A percentile compares a stretch with the other conserved stretches of the same genome.
Conservation (phyloP, 2,888 invertebrate genomes). For the Mythimna lalbum region DNA sequence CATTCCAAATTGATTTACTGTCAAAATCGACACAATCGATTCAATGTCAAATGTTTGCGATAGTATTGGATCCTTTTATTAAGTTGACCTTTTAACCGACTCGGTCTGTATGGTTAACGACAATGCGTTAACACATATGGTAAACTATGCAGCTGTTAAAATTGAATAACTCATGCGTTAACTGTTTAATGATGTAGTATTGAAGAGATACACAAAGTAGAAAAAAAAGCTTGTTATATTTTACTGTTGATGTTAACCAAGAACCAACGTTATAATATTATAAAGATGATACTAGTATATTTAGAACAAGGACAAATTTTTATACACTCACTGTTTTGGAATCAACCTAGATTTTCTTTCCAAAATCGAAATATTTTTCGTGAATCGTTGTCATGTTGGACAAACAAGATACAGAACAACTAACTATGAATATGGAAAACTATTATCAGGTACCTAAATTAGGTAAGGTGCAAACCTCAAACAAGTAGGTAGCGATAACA, state of each 20-base stretch:
- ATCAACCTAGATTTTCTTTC: background rate
- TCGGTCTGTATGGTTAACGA: slow-evolving; percentile 70
- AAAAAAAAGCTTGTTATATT: slow-evolving; percentile 29
- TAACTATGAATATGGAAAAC: slow-evolving; percentile 20
- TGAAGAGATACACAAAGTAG: slow-evolving; percentile 50
- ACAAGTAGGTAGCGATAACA: slow-evolving; percentile 46
- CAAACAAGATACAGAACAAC: background rate
- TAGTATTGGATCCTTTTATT: slow-evolving; percentile 80
- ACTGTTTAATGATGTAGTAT: slow-evolving; percentile 60
- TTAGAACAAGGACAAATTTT: background rate
- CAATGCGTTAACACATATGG: slow-evolving; percentile 74
- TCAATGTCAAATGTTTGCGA: slow-evolving; percentile 85
- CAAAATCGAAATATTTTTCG: background rate
- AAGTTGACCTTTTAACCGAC: slow-evolving; percentile 78
- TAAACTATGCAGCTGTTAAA: slow-evolving; percentile 70
- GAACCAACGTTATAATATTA: background rate
- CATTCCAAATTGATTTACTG: slow-evolving; percentile 86
- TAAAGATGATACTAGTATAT: no score
- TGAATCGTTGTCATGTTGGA: background rate
- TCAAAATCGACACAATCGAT: slow-evolving; percentile 85
- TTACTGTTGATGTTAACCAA: background rate
- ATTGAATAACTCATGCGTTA: slow-evolving; percentile 63
- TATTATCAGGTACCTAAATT: slow-evolving; percentile 8
- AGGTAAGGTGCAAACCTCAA: slow-evolving; percentile 31
- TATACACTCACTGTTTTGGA: background rate